A percentile compares a stretch with the other conserved stretches of the same genome.
Conservation (phyloP, 2,113 vertebrate species). For the Urocynchramus pylzowi region DNA sequence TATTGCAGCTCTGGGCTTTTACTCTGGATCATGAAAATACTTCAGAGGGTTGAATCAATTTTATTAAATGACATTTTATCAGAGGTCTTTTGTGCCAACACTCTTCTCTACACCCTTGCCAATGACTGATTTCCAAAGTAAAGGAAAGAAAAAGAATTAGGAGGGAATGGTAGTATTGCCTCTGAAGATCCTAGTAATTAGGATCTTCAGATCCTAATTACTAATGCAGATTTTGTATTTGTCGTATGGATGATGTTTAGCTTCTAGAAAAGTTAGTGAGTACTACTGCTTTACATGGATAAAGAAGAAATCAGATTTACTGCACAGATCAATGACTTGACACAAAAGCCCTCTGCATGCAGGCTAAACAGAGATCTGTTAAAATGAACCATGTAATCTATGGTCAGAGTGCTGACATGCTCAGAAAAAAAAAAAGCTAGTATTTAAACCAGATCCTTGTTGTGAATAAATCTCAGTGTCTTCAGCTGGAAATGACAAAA, state of each 20-base stretch:
- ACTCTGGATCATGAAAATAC: not conserved
- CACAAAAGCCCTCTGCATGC: not conserved
- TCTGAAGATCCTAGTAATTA: too few relatives aligned
- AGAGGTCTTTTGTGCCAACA: not conserved
- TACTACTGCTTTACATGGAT: not conserved
- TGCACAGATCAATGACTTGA: conserved; percentile 11
- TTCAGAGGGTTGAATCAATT: not conserved
- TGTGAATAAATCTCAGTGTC: not conserved
- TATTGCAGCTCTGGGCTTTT: not conserved
- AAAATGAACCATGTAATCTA: not conserved
- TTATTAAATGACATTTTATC: not conserved
- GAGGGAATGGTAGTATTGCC: not conserved
- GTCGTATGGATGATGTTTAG: not conserved
- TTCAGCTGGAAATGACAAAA: not conserved
- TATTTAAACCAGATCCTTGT: not conserved
- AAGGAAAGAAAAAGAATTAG: not conserved
- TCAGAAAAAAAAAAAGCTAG: not conserved
- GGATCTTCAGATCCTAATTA: not conserved
- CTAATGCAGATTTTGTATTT: conserved; percentile 11
- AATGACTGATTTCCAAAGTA: not conserved
- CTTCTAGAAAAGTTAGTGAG: conserved; percentile 17
- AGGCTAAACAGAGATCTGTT: not conserved
- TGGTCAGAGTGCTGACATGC: not conserved
- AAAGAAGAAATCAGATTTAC: not conserved
- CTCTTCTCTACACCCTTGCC: not conserved